Evolutionary conservation across 2,888 invertebrate genomes (phyloP).

Genomic region (Spilosoma lubricipeda): DNA sequence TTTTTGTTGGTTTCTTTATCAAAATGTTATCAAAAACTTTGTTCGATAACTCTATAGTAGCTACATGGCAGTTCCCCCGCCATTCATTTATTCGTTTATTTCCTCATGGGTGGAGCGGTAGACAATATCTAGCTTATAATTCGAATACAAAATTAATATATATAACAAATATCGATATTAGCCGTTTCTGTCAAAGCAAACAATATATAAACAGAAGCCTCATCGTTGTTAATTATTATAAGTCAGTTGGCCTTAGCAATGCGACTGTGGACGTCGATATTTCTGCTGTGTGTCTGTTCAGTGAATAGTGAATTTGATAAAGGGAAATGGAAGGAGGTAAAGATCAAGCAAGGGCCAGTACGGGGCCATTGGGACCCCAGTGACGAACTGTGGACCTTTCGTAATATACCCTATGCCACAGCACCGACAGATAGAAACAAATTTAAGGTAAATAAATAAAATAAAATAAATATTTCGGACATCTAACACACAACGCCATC

Average conservation of each 20-base stretch:
- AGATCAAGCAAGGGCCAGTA: background rate
- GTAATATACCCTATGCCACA: constrained; percentile 62
- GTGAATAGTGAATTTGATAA: background rate
- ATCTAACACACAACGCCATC: too few relatives aligned
- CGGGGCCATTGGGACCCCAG: constrained; percentile 4
- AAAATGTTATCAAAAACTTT: too few relatives aligned
- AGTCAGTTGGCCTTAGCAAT: background rate
- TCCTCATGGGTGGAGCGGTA: too few relatives aligned
- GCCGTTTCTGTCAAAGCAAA: background rate
- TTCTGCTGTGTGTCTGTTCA: background rate
- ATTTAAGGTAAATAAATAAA: constrained; percentile 38
- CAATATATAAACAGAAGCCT: background rate
- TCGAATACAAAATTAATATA: too few relatives aligned
- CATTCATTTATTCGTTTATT: too few relatives aligned
- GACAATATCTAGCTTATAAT: too few relatives aligned
- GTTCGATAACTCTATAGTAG: too few relatives aligned
- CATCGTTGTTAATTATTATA: background rate
- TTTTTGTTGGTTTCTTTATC: too few relatives aligned
- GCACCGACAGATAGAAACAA: constrained; percentile 54
- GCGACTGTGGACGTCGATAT: background rate
- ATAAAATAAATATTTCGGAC: too few relatives aligned
- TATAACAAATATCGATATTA: too few relatives aligned
- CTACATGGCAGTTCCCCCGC: too few relatives aligned
- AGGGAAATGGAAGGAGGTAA: background rate
- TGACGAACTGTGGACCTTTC: constrained; percentile 50